A percentile compares a stretch with the other conserved stretches of the same genome.
These are phyloP conservation scores for Eucidaris tribuloides DNA, from an alignment of 35 echinoderm and acorn worm genomes.

Conservation along the genomic window DNA sequence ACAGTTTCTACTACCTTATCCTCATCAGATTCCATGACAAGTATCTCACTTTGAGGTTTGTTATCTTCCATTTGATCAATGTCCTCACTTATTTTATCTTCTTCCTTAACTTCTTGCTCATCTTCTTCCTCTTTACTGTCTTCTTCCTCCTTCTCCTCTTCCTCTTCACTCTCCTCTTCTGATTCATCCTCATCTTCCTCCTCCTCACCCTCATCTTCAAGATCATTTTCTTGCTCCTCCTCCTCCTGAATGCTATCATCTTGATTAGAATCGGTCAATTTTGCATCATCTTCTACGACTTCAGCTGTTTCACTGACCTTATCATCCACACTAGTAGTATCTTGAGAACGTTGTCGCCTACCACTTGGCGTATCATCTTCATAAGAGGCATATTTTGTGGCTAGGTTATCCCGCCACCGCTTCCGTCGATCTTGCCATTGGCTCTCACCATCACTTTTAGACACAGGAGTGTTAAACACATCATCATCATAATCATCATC, in stretches of 20 bases:
- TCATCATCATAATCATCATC: neutral
- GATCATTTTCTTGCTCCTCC: neutral
- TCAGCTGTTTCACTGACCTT: too few relatives aligned
- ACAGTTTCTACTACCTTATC: neutral
- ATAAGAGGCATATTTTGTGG: slow-evolving; percentile 53
- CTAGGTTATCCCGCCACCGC: slow-evolving; percentile 42
- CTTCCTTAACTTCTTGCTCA: slow-evolving; percentile 8
- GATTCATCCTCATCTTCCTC: slow-evolving; percentile 13
- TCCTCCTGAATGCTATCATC: neutral
- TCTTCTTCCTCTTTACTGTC: neutral
- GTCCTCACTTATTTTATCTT: neutral
- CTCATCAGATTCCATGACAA: neutral
- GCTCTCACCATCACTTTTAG: neutral
- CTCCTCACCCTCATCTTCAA: neutral
- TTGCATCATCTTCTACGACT: too few relatives aligned
- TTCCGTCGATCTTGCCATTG: slow-evolving; percentile 32
- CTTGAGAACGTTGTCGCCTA: too few relatives aligned
- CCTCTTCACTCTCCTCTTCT: neutral
- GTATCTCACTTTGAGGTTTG: slow-evolving; percentile 22
- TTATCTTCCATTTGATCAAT: too few relatives aligned
- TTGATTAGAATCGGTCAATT: too few relatives aligned
- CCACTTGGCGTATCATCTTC: slow-evolving; percentile 52
- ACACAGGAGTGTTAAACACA: neutral
- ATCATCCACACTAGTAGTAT: too few relatives aligned
- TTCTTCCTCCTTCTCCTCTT: slow-evolving; percentile 32